Base-by-base conservation (phyloP, 2,888 invertebrate species). In the Sphecodes monilicornis region DNA sequence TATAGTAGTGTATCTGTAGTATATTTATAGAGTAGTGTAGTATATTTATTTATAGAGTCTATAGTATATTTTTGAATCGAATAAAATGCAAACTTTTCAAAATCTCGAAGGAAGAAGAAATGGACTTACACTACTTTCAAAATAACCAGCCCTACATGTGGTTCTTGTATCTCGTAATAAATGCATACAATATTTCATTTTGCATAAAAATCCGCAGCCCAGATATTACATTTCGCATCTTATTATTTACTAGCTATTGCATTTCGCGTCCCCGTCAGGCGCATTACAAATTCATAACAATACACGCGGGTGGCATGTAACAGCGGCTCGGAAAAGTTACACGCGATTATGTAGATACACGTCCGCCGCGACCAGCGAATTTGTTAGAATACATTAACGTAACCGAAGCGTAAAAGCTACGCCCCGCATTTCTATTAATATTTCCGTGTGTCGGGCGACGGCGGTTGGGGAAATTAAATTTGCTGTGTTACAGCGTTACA, bases 291-390 rank as follows among this genome's bases (percentile, higher is more conserved):
- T 60, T 16, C 29, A 29, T 16, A 29, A 29, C 29, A 60, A 29
- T 60, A 29, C 60, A 29, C 13, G 60, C 60, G 60, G 26, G 26
- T 60, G 60, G 60, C 60, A 29, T 60, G 60, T 66, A 66, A 29
- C 64, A 66, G 32, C 64, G 32, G 29, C 39, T 39, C 50, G 16
- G 74, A 46, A 39, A 75, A 60, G 32, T 39, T 64, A 29, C 39
- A 39, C 60, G 36, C 29, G 50, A 78, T 78, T 76, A 66, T 76
- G 66, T 66, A 76, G 76, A 78, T 66, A 50, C 60, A 60, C 3
- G 60, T 16, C 60, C 29, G 29, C 60, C 16, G n/a, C 13, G 75
- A 11, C 22, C 32, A 41, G 41, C n/a, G 36, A 76, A 78, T 54
- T 66, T 50, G 66, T 76, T 75, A 26, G 39, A 54, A 36, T 66